Evolutionary conservation across 30 jellyfish, hydroid and myxozoan genomes (phyloP), one percentile per base, ranked within the genome.

Genomic region (Chironex yamaguchii): DNA sequence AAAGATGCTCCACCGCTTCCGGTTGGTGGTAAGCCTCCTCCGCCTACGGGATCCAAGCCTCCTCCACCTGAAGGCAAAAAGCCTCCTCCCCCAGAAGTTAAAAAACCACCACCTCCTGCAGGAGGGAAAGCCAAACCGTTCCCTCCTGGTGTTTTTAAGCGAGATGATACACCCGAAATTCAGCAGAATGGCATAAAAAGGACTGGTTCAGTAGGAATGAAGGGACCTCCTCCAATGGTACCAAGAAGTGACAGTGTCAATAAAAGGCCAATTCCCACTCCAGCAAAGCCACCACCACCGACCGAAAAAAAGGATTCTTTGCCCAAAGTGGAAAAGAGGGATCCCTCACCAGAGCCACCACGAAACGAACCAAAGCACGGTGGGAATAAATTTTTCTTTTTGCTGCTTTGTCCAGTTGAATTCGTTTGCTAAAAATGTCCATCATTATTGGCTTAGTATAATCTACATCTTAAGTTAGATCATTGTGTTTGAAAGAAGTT

Each of bases 71-170:
- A 67, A 67, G 21, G 69, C 9, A 25, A 66, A 6, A 42, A 42
- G 58, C 13, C 58, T 6, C 58, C 9, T 6, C 58, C 58, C 29
- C 68, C 90, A 13, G 92, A 54, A 0, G 25, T 81, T 13, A 89
- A 80, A 35, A 89, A 80, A 29, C 92, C 96, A 29, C 93, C 97
- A 4, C 91, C 96, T 17, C 96, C 96, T 12, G 62, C 49, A 25
- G 32, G 42, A 31, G 70, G 92, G 24, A 0, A 35, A 25, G 52
- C 68, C 52, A 82, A 67, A 14, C 84, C 89, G n/a, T 35, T 34
- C 2, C 95, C 82, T 0, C 58, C 32, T 2, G 75, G 88, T 2
- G 36, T 28, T 22, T 27, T 50, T 11, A 30, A 27, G 25, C 81
- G 87, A 27, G 50, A 51, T 1, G 82, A 29, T n/a, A 20, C 17